phyloP scores from a whole-genome alignment of 2,888 invertebrate species.

The Andrena trimmerana region DNA sequence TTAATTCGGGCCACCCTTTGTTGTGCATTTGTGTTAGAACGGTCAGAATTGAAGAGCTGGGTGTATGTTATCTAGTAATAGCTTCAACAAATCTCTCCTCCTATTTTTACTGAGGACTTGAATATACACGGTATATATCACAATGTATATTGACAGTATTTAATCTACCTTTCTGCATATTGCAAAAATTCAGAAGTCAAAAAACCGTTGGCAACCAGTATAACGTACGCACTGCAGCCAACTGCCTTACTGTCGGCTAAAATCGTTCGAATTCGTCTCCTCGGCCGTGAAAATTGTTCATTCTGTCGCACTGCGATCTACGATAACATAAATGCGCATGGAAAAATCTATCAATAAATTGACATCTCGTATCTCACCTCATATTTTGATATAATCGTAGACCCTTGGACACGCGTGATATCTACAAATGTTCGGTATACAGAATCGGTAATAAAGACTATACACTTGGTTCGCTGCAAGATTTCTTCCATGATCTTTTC shows the following conservation, averaged over 20 bases:
- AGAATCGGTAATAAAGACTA: constrained; percentile 79
- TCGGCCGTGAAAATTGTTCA: constrained; percentile 77
- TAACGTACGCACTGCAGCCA: constrained; percentile 90
- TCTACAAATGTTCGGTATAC: constrained; percentile 75
- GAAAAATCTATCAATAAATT: neutral
- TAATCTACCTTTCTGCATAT: constrained; percentile 89
- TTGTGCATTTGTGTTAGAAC: too few relatives aligned
- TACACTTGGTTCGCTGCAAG: constrained; percentile 72
- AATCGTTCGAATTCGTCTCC: constrained; percentile 63
- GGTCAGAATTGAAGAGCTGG: too few relatives aligned
- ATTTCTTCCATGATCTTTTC: constrained; percentile 76
- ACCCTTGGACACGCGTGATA: constrained; percentile 51
- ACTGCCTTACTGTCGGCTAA: constrained; percentile 85
- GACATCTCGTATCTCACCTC: constrained; percentile 62
- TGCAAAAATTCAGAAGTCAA: constrained; percentile 89
- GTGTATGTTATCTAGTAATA: neutral
- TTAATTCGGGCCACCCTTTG: too few relatives aligned
- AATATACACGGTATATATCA: neutral
- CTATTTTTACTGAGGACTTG: neutral
- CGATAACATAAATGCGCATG: neutral
- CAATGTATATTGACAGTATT: neutral
- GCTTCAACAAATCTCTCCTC: neutral
- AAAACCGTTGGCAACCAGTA: constrained; percentile 90
- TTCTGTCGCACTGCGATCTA: constrained; percentile 79
- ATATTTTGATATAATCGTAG: constrained; percentile 69